Base-by-base conservation (phyloP, 1,140 invertebrate genomes). In the Calephelis virginiensis region DNA sequence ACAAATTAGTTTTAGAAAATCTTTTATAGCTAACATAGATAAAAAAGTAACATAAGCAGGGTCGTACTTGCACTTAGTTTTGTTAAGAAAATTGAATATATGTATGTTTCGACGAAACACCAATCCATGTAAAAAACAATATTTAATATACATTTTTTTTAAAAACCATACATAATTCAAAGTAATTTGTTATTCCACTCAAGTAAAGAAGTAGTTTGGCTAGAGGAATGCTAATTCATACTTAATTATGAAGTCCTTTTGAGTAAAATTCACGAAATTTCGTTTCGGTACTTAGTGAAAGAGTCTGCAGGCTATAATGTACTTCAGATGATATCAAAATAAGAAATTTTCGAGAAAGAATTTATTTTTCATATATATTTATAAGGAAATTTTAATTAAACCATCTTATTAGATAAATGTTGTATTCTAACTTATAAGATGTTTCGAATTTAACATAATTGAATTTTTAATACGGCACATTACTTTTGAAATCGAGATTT, bases 291-390 rank as follows among this genome's bases (percentile, higher is more conserved):
- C 43, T 50, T 63, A n/a, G 47, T 63, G n/a, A n/a, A 48, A 63
- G 17, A 48, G 37, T 37, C 37, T 17, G 53, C 17, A 56, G 53
- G 28, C 28, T 56, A 67, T 62, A 56, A 28, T 71, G 69, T 63
- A 73, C 73, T 65, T 64, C 49, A 48, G 49, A 68, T 68, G 45
- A 64, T 61, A 85, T 85, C 75, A 78, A 69, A 82, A 85, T 83
- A 83, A 80, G 53, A 12, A 56, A 56, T 37, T 56, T 56, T 28
- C 11, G 2, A 11, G 17, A 12, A 7, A 13, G 11, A 14, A 11
- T 53, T 53, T 11, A 11, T 53, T 28, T 11, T 28, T 10, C 17
- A 1, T 17, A 53, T n/a, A 14, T 50, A 28, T 50, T 50, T 14
- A 14, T 50, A 14, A 50, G 12, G 14, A 14, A 14, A 14, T 17